Base-by-base conservation (phyloP, 2,113 vertebrate genomes). In the Erythrolamprus reginae region DNA sequence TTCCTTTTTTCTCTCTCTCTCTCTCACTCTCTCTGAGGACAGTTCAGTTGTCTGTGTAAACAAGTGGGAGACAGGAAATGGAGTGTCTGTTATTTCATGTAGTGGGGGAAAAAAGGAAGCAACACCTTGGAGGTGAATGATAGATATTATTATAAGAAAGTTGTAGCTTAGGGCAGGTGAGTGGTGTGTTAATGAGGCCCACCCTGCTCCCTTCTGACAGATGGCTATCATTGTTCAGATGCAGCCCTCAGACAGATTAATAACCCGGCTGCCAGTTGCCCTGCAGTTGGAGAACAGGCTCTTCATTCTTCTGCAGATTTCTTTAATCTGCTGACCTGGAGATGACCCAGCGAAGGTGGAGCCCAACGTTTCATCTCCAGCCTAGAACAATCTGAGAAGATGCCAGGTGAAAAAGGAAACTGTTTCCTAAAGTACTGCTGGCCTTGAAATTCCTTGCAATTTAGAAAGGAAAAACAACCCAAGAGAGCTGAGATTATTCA, bases 201-300 rank as follows among this genome's bases (percentile, higher is more conserved):
- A 97, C 96, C 97, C 97, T 97, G 96, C 96, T 94, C 97, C 95
- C 96, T 97, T 95, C 96, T 98, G 98, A 98, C 98, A 98, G 98
- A 98, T 97, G 97, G 97, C 97, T 98, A 97, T 98, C 98, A 96
- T 96, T 92, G 96, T 95, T 95, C 95, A 92, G 88, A 96, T 90
- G 96, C 95, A 97, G 97, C 96, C 94, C 90, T 94, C 95, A 91
- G 89, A 92, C 92, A 96, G 94, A 96, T 93, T 92, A 96, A 96
- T 97, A 95, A 97, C 96, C 95, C 96, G 97, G 97, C 97, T 98
- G 97, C 95, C 61, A 5, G 96, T 95, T 96, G 97, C 96, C 97
- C 97, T 93, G 95, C 96, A 94, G 96, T 96, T 90, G 93, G 92
- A 95, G 92, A 10, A 82, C 51, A 87, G 93, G 86, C 87, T 94